Percentiles rank a stretch among this genome's conserved stretches.
phyloP scores from a whole-genome alignment of 2,113 vertebrate genomes.

The Acanthochromis polyacanthus region DNA sequence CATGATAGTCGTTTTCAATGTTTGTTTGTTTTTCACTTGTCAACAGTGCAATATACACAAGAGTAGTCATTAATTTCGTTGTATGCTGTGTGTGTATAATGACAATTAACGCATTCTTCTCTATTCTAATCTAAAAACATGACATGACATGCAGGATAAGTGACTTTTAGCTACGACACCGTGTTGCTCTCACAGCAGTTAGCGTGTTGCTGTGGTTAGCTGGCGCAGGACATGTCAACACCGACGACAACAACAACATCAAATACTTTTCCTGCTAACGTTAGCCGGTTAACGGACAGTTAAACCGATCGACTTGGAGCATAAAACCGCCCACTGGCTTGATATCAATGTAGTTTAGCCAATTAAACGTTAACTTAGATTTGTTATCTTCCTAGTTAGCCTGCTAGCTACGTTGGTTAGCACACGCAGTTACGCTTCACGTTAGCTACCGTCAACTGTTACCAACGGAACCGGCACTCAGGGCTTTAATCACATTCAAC shows the following conservation, averaged over 20 bases:
- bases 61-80: too few relatives aligned
- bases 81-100: too few relatives aligned
- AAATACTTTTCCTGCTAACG: conserved; percentile 30
- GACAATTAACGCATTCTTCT: too few relatives aligned
- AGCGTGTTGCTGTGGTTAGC: conserved; percentile 11
- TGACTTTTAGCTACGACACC: not conserved
- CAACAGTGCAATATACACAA: too few relatives aligned
- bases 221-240: conserved; percentile 45
- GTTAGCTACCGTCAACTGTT: conserved; percentile 24
- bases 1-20: too few relatives aligned
- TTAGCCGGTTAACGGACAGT: conserved; percentile 9
- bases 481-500: not conserved
- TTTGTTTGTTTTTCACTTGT: too few relatives aligned
- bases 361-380: not conserved
- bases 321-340: not conserved
- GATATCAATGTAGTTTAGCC: not conserved
- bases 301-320: not conserved
- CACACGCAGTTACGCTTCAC: conserved; percentile 48
- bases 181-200: not conserved
- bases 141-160: not conserved
- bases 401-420: conserved; percentile 35
- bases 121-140: not conserved
- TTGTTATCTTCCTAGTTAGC: conserved; percentile 27
- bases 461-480: not conserved
- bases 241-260: conserved; percentile 21